Conservation (phyloP, 2,888 invertebrate genomes). For the Mythimna ferrago region DNA sequence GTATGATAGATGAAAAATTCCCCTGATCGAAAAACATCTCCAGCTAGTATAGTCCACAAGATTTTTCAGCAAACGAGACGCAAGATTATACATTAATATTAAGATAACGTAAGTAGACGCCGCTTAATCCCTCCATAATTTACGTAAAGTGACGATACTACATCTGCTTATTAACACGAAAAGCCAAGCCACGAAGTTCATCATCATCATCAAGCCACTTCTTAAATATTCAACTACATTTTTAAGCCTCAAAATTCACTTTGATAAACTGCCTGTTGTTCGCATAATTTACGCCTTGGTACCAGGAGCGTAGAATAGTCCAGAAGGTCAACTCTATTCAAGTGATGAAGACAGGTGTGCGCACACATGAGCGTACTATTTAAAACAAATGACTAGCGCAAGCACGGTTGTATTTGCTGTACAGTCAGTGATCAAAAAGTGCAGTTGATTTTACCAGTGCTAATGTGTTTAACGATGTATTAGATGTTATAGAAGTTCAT, state of each 20-base stretch:
- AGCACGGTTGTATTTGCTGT: too few species aligned
- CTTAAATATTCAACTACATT: slow-evolving; percentile 54
- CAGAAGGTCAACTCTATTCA: not conserved
- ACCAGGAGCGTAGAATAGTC: not conserved
- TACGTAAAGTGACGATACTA: slow-evolving; percentile 33
- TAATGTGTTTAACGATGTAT: too few species aligned
- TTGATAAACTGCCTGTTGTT: slow-evolving; percentile 47
- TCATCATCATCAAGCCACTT: slow-evolving; percentile 40
- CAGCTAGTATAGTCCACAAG: not conserved
- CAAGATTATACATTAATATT: slow-evolving; percentile 10
- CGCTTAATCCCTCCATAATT: slow-evolving; percentile 37
- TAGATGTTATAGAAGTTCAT: too few species aligned
- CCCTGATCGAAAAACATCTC: too few species aligned
- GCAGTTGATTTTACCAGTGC: too few species aligned
- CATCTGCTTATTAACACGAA: slow-evolving; percentile 42
- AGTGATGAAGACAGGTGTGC: not conserved
- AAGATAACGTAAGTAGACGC: slow-evolving; percentile 14
- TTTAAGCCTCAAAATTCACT: slow-evolving; percentile 63
- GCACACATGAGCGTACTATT: not conserved
- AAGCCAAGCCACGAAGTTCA: slow-evolving; percentile 33
- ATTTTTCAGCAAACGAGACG: not conserved
- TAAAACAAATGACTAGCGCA: too few species aligned
- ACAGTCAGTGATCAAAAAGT: too few species aligned
- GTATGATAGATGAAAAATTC: too few species aligned
- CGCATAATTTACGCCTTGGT: slow-evolving; percentile 45